Percentiles rank a stretch among this genome's conserved stretches.
Conservation (phyloP, 92 coral and sea anemone species). For the Actinostola sp. region DNA sequence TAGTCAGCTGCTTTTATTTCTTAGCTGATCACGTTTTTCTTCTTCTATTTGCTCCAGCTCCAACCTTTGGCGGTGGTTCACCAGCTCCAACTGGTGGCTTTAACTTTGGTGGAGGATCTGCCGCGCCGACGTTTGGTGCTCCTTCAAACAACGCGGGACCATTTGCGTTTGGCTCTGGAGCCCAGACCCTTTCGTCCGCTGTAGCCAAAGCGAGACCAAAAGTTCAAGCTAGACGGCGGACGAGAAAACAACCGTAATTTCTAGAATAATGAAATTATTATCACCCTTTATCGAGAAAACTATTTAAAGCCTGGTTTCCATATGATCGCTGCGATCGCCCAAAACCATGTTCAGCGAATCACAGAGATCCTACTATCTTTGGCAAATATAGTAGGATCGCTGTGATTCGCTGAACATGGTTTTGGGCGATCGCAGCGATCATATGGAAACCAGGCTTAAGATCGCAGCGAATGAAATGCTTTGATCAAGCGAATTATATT, state of each 20-base stretch:
- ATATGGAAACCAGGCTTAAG: too few relatives aligned
- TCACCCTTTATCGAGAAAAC: not conserved
- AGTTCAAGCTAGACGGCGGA: constrained; percentile 40
- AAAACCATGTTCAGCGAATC: too few relatives aligned
- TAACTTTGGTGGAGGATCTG: constrained; percentile 43
- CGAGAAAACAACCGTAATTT: constrained; percentile 24
- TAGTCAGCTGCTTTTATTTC: not conserved
- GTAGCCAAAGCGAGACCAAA: constrained; percentile 49
- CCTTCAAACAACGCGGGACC: constrained; percentile 33
- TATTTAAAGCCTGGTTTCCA: too few relatives aligned
- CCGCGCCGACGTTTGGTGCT: constrained; percentile 43
- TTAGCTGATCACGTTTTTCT: not conserved
- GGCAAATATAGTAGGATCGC: too few relatives aligned
- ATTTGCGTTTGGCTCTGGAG: constrained; percentile 10
- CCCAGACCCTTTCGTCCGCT: constrained; percentile 17
- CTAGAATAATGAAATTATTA: not conserved
- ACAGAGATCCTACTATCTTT: too few relatives aligned
- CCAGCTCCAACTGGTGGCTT: constrained; percentile 51
- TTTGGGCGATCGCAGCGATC: too few relatives aligned
- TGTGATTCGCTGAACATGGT: too few relatives aligned
- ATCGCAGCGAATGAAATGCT: too few relatives aligned
- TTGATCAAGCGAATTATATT: too few relatives aligned
- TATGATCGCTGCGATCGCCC: too few relatives aligned
- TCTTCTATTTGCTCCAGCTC: not conserved
- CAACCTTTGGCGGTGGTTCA: constrained; percentile 22